These are phyloP conservation scores for Proterorhinus semilunaris DNA, from an alignment of 2,113 vertebrate species.

Conservation along the genomic window DNA sequence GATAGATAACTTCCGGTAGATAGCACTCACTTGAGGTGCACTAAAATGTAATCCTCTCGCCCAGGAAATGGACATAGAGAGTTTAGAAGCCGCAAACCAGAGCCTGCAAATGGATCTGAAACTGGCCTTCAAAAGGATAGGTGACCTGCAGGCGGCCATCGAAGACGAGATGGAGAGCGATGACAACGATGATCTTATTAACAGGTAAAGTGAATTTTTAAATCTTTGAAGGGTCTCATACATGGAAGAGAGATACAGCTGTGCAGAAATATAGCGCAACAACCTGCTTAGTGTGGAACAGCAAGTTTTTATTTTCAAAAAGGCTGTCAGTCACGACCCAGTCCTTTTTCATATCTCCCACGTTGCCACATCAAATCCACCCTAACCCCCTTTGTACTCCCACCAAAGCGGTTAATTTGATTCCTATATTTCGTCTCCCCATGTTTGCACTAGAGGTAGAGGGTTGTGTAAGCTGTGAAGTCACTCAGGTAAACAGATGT, in stretches of 20 bases:
- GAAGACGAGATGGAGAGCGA: constrained; percentile 99
- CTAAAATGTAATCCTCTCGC: constrained; percentile 20
- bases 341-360: constrained; percentile 33
- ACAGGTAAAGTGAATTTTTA: constrained; percentile 80
- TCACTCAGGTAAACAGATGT: constrained; percentile 58
- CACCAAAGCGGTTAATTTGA: constrained; percentile 45
- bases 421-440: constrained; percentile 50
- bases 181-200: constrained; percentile 94
- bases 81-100: constrained; percentile 95
- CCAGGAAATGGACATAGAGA: constrained; percentile 98
- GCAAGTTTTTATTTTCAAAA: constrained; percentile 25
- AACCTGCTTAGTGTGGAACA: constrained; percentile 23
- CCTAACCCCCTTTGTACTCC: constrained; percentile 24
- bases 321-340: constrained; percentile 49
- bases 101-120: constrained; percentile 97
- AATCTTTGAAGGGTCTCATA: not conserved
- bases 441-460: constrained; percentile 51
- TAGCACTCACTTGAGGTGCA: constrained; percentile 11
- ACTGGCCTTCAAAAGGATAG: constrained; percentile 96
- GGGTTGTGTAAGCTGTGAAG: constrained; percentile 48
- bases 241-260: not conserved
- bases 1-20: constrained; percentile 3
- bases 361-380: constrained; percentile 38
- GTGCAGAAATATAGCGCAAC: constrained; percentile 8
- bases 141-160: constrained; percentile 96